Conservation (phyloP, 2,888 invertebrate species). For the Sphecodes monilicornis region DNA sequence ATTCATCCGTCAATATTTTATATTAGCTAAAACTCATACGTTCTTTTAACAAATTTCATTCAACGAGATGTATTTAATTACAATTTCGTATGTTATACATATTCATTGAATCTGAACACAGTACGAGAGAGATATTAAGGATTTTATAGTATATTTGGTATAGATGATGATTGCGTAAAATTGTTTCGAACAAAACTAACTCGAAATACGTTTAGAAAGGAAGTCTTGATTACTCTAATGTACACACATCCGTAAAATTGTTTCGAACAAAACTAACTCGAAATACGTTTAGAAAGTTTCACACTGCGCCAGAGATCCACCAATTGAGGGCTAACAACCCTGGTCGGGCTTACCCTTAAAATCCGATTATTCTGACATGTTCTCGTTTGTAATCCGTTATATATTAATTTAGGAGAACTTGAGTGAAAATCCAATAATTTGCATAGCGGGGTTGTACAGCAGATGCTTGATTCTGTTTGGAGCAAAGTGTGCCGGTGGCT, state of each 20-base stretch:
- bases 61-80: no score
- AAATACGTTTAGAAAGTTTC: background rate
- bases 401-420: slow-evolving; percentile 7
- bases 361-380: slow-evolving; percentile 10
- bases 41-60: no score
- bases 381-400: slow-evolving; percentile 10
- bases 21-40: no score
- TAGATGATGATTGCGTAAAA: no score
- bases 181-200: background rate
- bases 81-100: no score
- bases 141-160: no score
- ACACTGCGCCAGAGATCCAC: background rate
- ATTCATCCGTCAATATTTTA: no score
- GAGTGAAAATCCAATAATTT: slow-evolving; percentile 14
- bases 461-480: slow-evolving; percentile 2
- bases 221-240: no score
- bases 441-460: background rate
- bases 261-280: background rate
- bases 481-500: slow-evolving; percentile 5
- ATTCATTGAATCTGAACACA: no score
- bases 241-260: no score
- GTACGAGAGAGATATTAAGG: no score
- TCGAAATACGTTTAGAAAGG: background rate
- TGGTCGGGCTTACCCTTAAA: background rate
- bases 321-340: background rate